These are phyloP conservation scores for Stenichneumon culpator DNA, from an alignment of 2,888 invertebrate species.

Conservation along the genomic window DNA sequence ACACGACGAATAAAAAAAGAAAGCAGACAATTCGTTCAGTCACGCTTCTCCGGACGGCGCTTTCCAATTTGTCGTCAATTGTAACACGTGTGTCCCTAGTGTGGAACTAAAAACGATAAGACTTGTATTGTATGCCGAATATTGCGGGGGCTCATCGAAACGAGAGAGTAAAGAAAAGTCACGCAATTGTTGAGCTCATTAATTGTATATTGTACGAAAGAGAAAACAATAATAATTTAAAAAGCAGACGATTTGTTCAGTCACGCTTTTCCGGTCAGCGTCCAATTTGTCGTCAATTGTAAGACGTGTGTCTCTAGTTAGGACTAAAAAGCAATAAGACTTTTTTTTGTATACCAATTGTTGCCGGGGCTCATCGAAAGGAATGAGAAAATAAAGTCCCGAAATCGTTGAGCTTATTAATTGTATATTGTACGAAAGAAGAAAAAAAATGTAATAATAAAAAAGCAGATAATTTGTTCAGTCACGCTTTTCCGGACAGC, in stretches of 20 bases:
- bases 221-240: slow-evolving; percentile 38
- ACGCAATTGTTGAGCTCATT: slow-evolving; percentile 65
- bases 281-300: not conserved
- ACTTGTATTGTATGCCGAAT: not conserved
- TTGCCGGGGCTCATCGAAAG: not conserved
- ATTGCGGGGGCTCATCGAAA: not conserved
- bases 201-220: slow-evolving; percentile 70
- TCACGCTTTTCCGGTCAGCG: not conserved
- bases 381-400: slow-evolving; percentile 21
- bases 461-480: slow-evolving; percentile 54
- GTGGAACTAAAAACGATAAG: slow-evolving; percentile 3
- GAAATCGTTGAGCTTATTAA: slow-evolving; percentile 63
- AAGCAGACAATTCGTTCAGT: slow-evolving; percentile 58
- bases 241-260: slow-evolving; percentile 56
- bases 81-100: slow-evolving; percentile 22
- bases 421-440: slow-evolving; percentile 70
- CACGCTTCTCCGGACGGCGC: not conserved
- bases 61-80: not conserved
- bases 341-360: not conserved
- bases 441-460: slow-evolving; percentile 33
- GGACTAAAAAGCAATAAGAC: not conserved
- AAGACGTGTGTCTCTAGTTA: slow-evolving; percentile 9
- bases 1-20: slow-evolving; percentile 53
- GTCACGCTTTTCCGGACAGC: not conserved
- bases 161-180: slow-evolving; percentile 18